Percentiles rank a stretch among this genome's conserved stretches.
Conservation (phyloP, 2,888 invertebrate genomes). For the Heteropelma amictum region DNA sequence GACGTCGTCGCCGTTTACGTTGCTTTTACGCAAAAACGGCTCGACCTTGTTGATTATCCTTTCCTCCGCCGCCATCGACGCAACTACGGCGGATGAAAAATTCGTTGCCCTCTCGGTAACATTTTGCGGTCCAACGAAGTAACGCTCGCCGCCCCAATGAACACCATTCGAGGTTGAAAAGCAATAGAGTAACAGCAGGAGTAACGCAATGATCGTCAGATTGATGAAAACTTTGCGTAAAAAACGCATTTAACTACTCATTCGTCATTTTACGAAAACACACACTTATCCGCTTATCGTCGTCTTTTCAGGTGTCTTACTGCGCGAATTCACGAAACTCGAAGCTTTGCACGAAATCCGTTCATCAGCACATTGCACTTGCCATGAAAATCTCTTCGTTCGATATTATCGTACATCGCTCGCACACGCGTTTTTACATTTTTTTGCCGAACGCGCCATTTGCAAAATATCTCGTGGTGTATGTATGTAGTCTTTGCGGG, state of each 20-base stretch:
- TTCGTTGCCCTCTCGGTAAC: constrained; percentile 58
- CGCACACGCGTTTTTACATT: neutral
- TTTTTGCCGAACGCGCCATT: constrained; percentile 25
- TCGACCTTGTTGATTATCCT: neutral
- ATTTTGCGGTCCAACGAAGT: constrained; percentile 54
- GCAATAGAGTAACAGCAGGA: constrained; percentile 72
- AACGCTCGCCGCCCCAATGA: constrained; percentile 59
- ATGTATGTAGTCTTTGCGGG: too few relatives aligned
- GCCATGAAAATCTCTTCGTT: neutral
- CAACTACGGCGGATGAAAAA: constrained; percentile 61
- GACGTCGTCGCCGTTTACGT: constrained; percentile 13
- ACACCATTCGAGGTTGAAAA: constrained; percentile 69
- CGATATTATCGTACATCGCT: neutral
- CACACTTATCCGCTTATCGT: constrained; percentile 21
- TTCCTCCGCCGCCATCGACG: neutral
- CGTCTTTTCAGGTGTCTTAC: constrained; percentile 17
- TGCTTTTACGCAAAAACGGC: constrained; percentile 11
- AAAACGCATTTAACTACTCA: constrained; percentile 73
- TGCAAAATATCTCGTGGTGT: too few relatives aligned
- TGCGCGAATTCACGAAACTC: neutral
- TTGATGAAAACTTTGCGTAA: constrained; percentile 73
- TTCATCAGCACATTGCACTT: constrained; percentile 46
- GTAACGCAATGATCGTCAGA: constrained; percentile 65
- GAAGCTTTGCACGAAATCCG: neutral
- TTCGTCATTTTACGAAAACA: constrained; percentile 61